These are phyloP conservation scores for Lepisosteus osseus DNA, from an alignment of 2,113 vertebrate species.

Conservation along the genomic window DNA sequence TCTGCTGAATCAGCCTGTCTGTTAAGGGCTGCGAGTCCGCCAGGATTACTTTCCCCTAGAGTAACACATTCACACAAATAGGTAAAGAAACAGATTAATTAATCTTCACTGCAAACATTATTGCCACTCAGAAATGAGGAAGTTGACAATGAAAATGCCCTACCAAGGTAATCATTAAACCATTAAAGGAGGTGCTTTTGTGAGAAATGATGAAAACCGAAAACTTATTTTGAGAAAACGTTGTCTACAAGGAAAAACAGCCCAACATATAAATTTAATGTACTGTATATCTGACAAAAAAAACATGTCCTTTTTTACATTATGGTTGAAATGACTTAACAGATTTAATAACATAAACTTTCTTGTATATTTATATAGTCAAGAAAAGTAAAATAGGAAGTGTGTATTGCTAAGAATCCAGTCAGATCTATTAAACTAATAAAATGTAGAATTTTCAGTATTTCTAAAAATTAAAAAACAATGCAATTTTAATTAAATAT, in stretches of 20 bases:
- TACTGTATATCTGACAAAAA: too few relatives aligned
- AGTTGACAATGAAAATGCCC: neutral
- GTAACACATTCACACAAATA: slow-evolving; percentile 53
- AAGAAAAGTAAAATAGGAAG: neutral
- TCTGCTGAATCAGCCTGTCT: slow-evolving; percentile 74
- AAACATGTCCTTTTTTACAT: too few relatives aligned
- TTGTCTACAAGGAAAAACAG: too few relatives aligned
- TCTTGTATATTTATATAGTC: too few relatives aligned
- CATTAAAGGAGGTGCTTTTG: too few relatives aligned
- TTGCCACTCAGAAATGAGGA: slow-evolving; percentile 6
- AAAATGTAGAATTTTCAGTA: neutral
- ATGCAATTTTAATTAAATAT: neutral
- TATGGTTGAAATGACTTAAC: too few relatives aligned
- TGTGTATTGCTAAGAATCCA: neutral
- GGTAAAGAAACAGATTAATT: slow-evolving; percentile 44
- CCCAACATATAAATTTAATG: too few relatives aligned
- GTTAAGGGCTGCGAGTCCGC: slow-evolving; percentile 77
- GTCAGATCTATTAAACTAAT: neutral
- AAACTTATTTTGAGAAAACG: too few relatives aligned
- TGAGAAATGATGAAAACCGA: too few relatives aligned
- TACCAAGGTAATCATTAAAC: too few relatives aligned
- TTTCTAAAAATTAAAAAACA: neutral
- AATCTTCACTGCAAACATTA: slow-evolving; percentile 4
- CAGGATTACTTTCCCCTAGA: slow-evolving; percentile 79
- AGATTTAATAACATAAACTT: neutral